Evolutionary conservation across 2,888 invertebrate genomes (phyloP), one percentile per base, ranked within the genome.

Genomic region (Tineola bisselliella): DNA sequence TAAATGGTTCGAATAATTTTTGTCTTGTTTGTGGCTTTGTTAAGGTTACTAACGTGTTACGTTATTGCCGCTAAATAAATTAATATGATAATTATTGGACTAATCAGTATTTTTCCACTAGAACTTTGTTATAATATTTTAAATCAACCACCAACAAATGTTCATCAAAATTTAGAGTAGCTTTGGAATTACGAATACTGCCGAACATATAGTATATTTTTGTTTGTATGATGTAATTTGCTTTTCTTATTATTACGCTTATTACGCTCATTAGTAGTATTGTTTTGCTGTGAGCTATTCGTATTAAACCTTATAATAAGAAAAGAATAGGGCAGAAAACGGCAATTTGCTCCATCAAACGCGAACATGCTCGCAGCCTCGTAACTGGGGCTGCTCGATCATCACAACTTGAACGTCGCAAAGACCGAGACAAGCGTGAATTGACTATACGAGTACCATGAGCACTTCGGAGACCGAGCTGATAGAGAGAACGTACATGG

Each of bases 401-500:
- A 80, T 75, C 69, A 74, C 76, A 76, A 76, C 79, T 75, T 74
- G 64, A 65, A 64, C 25, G 69, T 75, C 75, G 73, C 65, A 71
- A 76, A 77, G 79, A 78, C 80, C 81, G 81, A 81, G 81, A 72
- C 80, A 81, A 81, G 80, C 79, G 77, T 75, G 75, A 79, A 82
- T 84, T 88, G 89, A 80, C 75, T 77, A 73, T 74, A 76, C 82
- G 86, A 84, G 86, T 94, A 97, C 97, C 97, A 97, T 97, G 91
- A 96, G 93, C 88, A 97, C 97, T 93, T 97, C 97, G 88, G 96
- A 97, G 89, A 97, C 95, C 88, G 96, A 96, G 91, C 96, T 95
- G 92, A 97, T 97, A 90, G 95, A 95, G 90, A 97, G 93, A 89
- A 97, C 96, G 91, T 96, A 96, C 94, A 97, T 96, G 89, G 97